phyloP scores from a whole-genome alignment of 2,797 vertebrate species.

The Lagorchestes hirsutus region DNA sequence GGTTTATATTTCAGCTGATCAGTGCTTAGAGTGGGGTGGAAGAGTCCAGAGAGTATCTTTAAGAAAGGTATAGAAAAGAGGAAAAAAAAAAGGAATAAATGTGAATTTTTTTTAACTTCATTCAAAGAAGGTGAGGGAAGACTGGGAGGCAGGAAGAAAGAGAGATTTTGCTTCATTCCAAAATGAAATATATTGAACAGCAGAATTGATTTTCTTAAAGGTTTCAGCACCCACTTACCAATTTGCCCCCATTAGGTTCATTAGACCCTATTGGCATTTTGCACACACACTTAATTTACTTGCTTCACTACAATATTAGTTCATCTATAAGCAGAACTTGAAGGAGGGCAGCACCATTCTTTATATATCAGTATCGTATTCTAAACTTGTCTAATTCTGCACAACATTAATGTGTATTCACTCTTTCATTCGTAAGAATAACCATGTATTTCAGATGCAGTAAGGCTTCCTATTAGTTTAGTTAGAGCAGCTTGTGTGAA shows the following conservation, averaged over 20 bases:
- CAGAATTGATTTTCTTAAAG: constrained; percentile 39
- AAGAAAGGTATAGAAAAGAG: neutral
- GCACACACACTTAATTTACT: constrained; percentile 17
- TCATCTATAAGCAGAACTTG: constrained; percentile 51
- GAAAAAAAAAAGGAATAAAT: neutral
- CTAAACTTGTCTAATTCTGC: constrained; percentile 76
- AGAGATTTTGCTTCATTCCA: constrained; percentile 48
- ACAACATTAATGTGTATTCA: constrained; percentile 68
- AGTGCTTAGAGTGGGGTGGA: neutral
- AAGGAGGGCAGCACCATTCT: constrained; percentile 62
- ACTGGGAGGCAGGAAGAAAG: neutral
- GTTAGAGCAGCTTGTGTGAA: constrained; percentile 78
- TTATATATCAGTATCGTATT: constrained; percentile 61
- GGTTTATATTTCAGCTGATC: neutral
- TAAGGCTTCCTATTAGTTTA: constrained; percentile 77
- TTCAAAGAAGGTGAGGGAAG: constrained; percentile 29
- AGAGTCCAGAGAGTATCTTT: neutral
- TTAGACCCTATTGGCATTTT: constrained; percentile 1
- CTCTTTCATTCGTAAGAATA: constrained; percentile 74
- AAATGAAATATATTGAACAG: neutral
- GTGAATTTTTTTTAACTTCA: neutral
- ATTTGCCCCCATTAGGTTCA: neutral
- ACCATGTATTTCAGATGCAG: constrained; percentile 78
- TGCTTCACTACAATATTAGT: constrained; percentile 31
- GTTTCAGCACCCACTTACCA: neutral